These are phyloP conservation scores for Sphaeramia orbicularis DNA, from an alignment of 2,797 vertebrate genomes.

Conservation along the genomic window DNA sequence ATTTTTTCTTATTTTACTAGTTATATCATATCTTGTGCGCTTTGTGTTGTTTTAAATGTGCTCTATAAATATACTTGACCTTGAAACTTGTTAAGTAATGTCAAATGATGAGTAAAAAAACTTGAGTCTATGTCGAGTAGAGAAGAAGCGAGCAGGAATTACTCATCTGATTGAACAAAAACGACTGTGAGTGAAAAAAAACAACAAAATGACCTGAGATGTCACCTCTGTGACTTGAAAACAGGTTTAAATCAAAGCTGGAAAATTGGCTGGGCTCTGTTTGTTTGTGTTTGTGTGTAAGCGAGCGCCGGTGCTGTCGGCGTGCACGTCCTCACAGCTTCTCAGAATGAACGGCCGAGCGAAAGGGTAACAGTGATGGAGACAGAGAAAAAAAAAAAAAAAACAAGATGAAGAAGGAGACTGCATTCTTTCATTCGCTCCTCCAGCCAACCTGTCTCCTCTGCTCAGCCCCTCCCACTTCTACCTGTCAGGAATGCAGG, in stretches of 20 bases:
- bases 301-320: not conserved
- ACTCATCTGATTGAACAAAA: conserved; percentile 46
- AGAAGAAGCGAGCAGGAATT: conserved; percentile 2
- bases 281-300: conserved; percentile 40
- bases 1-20: no score
- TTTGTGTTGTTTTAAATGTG: no score
- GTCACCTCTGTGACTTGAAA: conserved; percentile 54
- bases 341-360: conserved; percentile 47
- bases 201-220: conserved; percentile 50
- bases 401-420: conserved; percentile 7
- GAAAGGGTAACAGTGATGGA: conserved; percentile 13
- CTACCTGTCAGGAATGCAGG: conserved; percentile 84
- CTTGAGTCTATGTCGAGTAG: conserved; percentile 10
- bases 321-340: conserved; percentile 24
- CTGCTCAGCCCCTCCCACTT: conserved; percentile 59
- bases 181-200: conserved; percentile 25
- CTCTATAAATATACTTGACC: no score
- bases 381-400: conserved; percentile 18
- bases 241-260: conserved; percentile 63
- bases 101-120: not conserved
- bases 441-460: conserved; percentile 79
- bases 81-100: not conserved
- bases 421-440: conserved; percentile 67
- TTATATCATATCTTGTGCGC: no score
- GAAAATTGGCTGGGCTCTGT: conserved; percentile 61